Evolutionary conservation across 1,140 invertebrate genomes (phyloP).

Genomic region (Leptonema lineaticorne): DNA sequence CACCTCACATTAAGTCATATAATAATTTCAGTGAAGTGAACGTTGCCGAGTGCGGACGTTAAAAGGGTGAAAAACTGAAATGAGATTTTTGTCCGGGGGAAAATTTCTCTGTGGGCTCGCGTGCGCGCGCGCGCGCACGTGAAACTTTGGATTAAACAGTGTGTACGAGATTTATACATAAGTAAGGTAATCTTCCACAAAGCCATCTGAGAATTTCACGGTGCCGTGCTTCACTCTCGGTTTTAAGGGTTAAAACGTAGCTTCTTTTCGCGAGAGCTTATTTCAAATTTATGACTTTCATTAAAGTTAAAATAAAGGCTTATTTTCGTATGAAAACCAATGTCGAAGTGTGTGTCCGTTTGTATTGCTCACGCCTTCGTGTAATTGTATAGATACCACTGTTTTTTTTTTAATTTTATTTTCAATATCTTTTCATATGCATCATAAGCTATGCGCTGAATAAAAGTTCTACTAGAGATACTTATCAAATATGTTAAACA

Average conservation of each 20-base stretch:
- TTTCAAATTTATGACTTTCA: conserved; percentile 23
- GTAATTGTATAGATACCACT: too few relatives aligned
- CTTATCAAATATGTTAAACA: too few relatives aligned
- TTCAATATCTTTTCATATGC: too few relatives aligned
- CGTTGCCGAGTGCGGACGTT: not conserved
- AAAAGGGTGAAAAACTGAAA: conserved; percentile 10
- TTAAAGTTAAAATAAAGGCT: conserved; percentile 17
- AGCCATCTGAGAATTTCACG: conserved; percentile 25
- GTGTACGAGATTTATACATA: conserved; percentile 24
- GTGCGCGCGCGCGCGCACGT: not conserved
- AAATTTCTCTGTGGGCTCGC: not conserved
- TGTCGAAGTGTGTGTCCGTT: too few relatives aligned
- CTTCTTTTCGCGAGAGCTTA: conserved; percentile 24
- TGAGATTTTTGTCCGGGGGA: conserved; percentile 3
- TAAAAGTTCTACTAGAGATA: too few relatives aligned
- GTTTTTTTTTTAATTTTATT: too few relatives aligned
- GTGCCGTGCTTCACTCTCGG: conserved; percentile 22
- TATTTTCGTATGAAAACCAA: not conserved
- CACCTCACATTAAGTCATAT: too few relatives aligned
- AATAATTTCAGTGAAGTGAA: not conserved
- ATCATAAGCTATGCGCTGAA: too few relatives aligned
- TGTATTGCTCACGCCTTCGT: too few relatives aligned
- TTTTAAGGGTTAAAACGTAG: conserved; percentile 8
- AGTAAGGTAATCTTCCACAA: conserved; percentile 26
- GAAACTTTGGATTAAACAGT: conserved; percentile 26